phyloP scores from a whole-genome alignment of 2,888 invertebrate species.

The Erebia ligea region DNA sequence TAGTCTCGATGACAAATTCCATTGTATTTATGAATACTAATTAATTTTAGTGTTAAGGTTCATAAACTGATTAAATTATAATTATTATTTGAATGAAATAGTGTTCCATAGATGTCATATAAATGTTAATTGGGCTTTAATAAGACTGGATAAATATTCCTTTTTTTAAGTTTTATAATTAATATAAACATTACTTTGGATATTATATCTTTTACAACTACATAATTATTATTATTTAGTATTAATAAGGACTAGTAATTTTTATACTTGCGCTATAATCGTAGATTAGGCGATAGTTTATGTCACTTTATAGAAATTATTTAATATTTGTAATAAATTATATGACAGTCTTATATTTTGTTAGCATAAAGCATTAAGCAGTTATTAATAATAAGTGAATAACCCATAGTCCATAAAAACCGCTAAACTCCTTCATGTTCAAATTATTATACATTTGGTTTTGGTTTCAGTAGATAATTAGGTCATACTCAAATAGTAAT shows the following conservation, averaged over 20 bases:
- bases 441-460: no score
- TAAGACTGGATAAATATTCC: constrained; percentile 63
- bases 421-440: neutral
- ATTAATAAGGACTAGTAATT: constrained; percentile 28
- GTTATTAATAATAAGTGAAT: neutral
- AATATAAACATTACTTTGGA: constrained; percentile 32
- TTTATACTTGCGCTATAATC: constrained; percentile 37
- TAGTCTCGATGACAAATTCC: constrained; percentile 35
- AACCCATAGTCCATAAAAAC: neutral
- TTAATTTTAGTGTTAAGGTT: constrained; percentile 6
- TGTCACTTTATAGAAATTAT: constrained; percentile 12
- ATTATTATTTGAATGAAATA: constrained; percentile 17
- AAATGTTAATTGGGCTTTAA: constrained; percentile 50
- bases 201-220: constrained; percentile 24
- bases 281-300: constrained; percentile 21
- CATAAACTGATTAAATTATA: constrained; percentile 12
- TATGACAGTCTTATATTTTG: constrained; percentile 3
- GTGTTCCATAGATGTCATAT: constrained; percentile 21
- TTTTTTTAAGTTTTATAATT: constrained; percentile 42
- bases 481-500: neutral
- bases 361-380: neutral
- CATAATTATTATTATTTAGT: constrained; percentile 20
- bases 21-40: constrained; percentile 27
- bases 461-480: neutral
- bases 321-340: constrained; percentile 3